Base-by-base conservation (phyloP, 2,797 vertebrate species). In the Gymnoscopelus microlampas region DNA sequence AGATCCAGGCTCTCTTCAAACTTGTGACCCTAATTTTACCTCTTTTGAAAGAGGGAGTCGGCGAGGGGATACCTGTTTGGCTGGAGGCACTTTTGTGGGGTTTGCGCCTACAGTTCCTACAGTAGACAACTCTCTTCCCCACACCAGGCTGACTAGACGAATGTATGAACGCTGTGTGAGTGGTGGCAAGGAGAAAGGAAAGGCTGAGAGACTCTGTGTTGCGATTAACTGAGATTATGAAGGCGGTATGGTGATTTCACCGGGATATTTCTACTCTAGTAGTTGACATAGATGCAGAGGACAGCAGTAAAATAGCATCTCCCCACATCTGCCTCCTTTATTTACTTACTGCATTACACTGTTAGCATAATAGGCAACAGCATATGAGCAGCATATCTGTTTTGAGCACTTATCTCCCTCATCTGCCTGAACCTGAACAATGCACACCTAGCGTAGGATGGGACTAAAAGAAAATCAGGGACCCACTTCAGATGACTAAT, bases 1-100 rank as follows among this genome's bases (percentile, higher is more conserved):
- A 95, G 95, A 93, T 95, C 97, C 70, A 95, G 96, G 92, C 94
- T 98, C 64, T 96, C 97, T 35, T 98, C 97, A 91, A 98, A 98
- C 90, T 97, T 99, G 96, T 98, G 96, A 98, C 95, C 91, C 80
- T 88, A 58, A 79, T 71, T 4, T 63, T 65, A 10, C 79, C 54
- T 78, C 50, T 70, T 53, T 35, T 66, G 53, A 63, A 59, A 50
- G 56, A 65, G 57, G 57, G 78, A 79, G 57, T 68, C 55, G 55
- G 2, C 19, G 47, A 53, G 53, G 71, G 69, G n/a, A 32, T 8
- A 12, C 54, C 23, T 58, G 15, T 66, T 55, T 10, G 51, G 74
- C 71, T 61, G 76, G 63, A 76, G 72, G 63, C 54, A 49, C 73
- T 64, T 69, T 4, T 15, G 24, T 23, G 44, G 51, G 48, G 19